Evolutionary conservation across 64 coral and sea anemone genomes (phyloP).

Genomic region (Porites australiensis): DNA sequence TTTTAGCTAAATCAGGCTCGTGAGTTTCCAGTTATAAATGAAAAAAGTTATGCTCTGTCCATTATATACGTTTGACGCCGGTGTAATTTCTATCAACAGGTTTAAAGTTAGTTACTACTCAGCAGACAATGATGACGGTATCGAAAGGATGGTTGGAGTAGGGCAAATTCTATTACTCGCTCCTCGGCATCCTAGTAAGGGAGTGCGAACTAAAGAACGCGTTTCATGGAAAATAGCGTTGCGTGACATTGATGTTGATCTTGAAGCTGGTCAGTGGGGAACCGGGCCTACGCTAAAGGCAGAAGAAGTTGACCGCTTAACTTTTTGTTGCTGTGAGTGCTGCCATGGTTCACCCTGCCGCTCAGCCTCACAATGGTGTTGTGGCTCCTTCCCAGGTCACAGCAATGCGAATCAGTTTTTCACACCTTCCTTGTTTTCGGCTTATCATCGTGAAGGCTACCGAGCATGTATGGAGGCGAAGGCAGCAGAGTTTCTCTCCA

Average conservation of each 20-base stretch:
- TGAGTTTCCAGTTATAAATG: too few species aligned
- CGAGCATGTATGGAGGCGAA: constrained; percentile 57
- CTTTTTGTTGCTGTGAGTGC: constrained; percentile 83
- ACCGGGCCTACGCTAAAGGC: constrained; percentile 59
- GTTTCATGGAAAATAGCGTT: constrained; percentile 63
- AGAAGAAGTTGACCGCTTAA: constrained; percentile 62
- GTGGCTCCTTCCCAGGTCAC: constrained; percentile 66
- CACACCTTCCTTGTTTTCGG: constrained; percentile 66
- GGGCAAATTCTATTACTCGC: constrained; percentile 68
- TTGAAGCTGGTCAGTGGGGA: constrained; percentile 67
- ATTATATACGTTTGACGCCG: too few species aligned
- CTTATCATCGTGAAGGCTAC: constrained; percentile 83
- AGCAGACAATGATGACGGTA: background rate
- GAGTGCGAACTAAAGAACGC: background rate
- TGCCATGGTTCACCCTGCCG: constrained; percentile 40
- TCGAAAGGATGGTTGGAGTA: constrained; percentile 27
- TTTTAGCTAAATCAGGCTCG: too few species aligned
- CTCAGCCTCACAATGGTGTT: constrained; percentile 1
- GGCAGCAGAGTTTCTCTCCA: constrained; percentile 63
- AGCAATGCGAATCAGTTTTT: constrained; percentile 72
- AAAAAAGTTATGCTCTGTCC: too few species aligned
- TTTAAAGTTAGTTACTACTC: constrained; percentile 69
- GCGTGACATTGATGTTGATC: constrained; percentile 52
- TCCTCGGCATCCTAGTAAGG: constrained; percentile 36
- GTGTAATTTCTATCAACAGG: background rate